Evolutionary conservation across 1,140 invertebrate species (phyloP), one percentile per base, ranked within the genome.

Genomic region (Carposina sasakii): DNA sequence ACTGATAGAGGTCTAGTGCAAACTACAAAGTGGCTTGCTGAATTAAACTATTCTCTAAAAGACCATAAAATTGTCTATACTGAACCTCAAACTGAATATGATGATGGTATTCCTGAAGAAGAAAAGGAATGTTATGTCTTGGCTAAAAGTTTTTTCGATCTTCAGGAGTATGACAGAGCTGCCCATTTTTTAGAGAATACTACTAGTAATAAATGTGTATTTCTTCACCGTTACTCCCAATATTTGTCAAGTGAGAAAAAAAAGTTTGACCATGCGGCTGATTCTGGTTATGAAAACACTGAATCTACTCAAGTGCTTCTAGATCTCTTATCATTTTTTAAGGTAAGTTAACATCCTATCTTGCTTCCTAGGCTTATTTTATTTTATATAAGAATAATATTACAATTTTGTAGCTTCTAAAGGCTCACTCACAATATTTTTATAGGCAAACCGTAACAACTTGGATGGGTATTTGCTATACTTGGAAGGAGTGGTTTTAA

Each of bases 171-270:
- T 79, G 94, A 96, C 60, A 88, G 96, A 70, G 94, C 94, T 52
- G 93, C 95, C 0, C 92, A 92, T 87, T 96, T 96, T 65, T 86
- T 94, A 9, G 88, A 92, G 60, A 87, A 91, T 24, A 93, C 91
- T 86, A 59, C 70, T 69, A 48, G 90, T 71, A 70, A 89, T n/a
- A 90, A 93, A 79, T 82, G 78, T 63, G 62, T 81, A 1, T 98
- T 98, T 77, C 73, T 98, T 1, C 89, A 95, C 72, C 90, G 91
- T 52, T 98, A 97, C 77, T 90, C 94, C 0, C 88, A 90, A 17
- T 98, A 97, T 69, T 89, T 98, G 81, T 93, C 96, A 0, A 90
- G 91, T 43, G 95, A 98, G 68, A 97, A 96, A 71, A 94, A 94
- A 60, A 91, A 92, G 57, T 81, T 95, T 13, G 95, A 97, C 65